A percentile compares a stretch with the other conserved stretches of the same genome.
Conservation (phyloP, 2,113 vertebrate species). For the Vireo altiloquus region DNA sequence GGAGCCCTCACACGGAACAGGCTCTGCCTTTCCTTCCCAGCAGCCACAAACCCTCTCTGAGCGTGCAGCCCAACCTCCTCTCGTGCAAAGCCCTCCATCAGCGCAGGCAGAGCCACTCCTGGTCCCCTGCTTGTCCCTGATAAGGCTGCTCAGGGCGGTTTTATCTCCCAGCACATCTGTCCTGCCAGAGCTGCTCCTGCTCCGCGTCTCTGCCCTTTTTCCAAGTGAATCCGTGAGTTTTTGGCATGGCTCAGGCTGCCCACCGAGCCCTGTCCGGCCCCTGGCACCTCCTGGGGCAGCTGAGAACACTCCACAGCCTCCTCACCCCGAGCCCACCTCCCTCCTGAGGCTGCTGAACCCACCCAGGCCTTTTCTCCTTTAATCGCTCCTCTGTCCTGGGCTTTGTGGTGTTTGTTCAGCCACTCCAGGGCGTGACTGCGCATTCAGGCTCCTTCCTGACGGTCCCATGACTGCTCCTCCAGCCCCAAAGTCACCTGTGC, state of each 20-base stretch:
- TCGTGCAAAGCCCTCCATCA: not conserved
- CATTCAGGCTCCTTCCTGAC: not conserved
- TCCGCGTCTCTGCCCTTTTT: not conserved
- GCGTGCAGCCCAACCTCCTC: not conserved
- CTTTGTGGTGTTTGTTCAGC: not conserved
- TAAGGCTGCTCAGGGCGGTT: not conserved
- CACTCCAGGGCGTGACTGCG: not conserved
- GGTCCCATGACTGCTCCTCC: not conserved
- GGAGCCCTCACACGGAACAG: fast-evolving
- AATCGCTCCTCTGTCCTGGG: not conserved
- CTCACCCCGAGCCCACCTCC: fast-evolving
- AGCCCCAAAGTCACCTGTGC: not conserved
- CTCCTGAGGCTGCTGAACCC: not conserved
- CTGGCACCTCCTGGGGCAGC: not conserved
- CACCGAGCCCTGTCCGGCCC: not conserved
- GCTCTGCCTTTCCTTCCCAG: not conserved
- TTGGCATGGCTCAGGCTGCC: not conserved
- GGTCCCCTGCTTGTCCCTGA: not conserved
- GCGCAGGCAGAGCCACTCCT: not conserved
- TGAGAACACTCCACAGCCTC: fast-evolving
- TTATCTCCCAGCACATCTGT: not conserved
- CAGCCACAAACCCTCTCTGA: not conserved
- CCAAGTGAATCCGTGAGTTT: fast-evolving
- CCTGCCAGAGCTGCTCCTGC: not conserved
- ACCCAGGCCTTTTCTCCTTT: not conserved